Evolutionary conservation across 2,113 vertebrate genomes (phyloP), one percentile per base, ranked within the genome.

Genomic region (Odontophorus gujanensis): DNA sequence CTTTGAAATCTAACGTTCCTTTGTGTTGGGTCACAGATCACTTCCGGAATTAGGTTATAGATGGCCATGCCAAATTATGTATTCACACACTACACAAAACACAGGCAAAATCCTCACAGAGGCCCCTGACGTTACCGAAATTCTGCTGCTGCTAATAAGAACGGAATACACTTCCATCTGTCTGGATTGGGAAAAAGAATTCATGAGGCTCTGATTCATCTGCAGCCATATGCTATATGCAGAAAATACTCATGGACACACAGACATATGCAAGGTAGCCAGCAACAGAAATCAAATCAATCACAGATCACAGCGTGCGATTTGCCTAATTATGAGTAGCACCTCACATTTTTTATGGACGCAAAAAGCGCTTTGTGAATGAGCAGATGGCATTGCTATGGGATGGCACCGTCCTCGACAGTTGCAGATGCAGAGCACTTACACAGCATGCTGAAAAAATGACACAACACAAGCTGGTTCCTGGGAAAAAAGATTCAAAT

Each of bases 271-370:
- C 2, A 6, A 92, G 85, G 90, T 86, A 95, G 87, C 84, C 69
- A 91, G 93, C 93, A 88, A 94, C 30, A 81, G 67, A 94, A 93
- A 96, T 87, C 72, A 86, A 87, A 95, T 94, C 78, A 88, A 93
- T 94, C 95, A 94, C 92, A 94, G 92, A 97, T 96, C 93, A 96
- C 94, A 97, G 94, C 75, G 87, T 90, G 96, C 67, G 96, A 92
- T 92, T 94, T 97, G 91, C 89, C 93, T 98, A 97, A 97, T 97
- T 96, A 96, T 93, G 90, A 96, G 88, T 92, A 97, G 97, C 88
- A 96, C 90, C 87, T 90, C 96, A 94, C 94, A 90, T 94, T 92
- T 96, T 94, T 97, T 89, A 95, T 96, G 82, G n/a, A 85, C 9
- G 76, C 93, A 96, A 89, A 82, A 97, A 95, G 94, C 94, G 85